A percentile compares a stretch with the other conserved stretches of the same genome.
phyloP scores from a whole-genome alignment of 2,113 vertebrate species.

The Silurus asotus region DNA sequence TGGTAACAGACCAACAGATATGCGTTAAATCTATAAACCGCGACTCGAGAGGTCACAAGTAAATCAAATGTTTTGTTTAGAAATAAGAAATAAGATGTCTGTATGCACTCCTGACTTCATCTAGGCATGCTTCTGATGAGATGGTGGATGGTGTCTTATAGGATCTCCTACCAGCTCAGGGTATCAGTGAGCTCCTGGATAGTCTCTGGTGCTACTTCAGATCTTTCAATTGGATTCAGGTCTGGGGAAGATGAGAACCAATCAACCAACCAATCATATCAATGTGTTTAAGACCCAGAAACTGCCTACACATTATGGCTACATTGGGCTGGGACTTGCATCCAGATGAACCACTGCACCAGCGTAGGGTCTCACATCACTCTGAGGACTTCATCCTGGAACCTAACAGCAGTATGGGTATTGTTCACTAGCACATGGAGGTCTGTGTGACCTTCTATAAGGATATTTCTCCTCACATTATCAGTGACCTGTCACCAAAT shows the following conservation, averaged over 20 bases:
- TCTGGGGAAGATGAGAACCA: too few species aligned
- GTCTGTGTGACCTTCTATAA: not conserved
- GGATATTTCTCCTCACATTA: not conserved
- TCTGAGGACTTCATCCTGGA: not conserved
- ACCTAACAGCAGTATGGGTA: not conserved
- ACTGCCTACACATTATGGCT: too few species aligned
- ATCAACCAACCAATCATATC: too few species aligned
- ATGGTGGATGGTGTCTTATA: too few species aligned
- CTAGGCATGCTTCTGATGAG: too few species aligned
- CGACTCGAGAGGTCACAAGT: not conserved
- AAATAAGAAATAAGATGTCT: not conserved
- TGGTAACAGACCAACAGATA: constrained; percentile 50
- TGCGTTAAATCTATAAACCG: constrained; percentile 46
- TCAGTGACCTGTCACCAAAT: not conserved
- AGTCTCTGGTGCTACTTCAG: too few species aligned
- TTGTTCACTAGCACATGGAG: not conserved
- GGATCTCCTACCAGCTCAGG: too few species aligned
- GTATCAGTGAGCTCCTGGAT: too few species aligned
- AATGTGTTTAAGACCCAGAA: too few species aligned
- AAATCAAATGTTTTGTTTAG: not conserved
- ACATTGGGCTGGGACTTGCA: not conserved
- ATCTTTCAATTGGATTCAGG: too few species aligned
- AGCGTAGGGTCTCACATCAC: not conserved
- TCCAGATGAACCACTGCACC: not conserved
- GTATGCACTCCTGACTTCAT: too few species aligned